Evolutionary conservation across 2,113 vertebrate species (phyloP).

Genomic region (Galeopterus variegatus): DNA sequence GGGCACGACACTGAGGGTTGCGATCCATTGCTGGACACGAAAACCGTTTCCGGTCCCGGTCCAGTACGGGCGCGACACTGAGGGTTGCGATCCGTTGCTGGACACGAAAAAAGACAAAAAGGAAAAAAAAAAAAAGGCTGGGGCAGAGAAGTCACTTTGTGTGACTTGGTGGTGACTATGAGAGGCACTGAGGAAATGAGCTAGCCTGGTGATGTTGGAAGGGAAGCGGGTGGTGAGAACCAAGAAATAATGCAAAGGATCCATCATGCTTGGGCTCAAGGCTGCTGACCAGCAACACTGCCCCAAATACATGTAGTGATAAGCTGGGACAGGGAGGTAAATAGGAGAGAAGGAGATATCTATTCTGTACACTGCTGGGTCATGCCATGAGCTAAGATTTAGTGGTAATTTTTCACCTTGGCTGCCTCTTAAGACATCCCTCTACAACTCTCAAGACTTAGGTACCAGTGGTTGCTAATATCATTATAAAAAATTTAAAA

Average conservation of each 20-base stretch:
- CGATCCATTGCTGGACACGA: too few species aligned
- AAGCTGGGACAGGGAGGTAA: too few species aligned
- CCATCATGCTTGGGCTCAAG: not conserved
- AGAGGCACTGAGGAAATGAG: not conserved
- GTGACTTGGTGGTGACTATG: not conserved
- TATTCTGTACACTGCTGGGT: accelerated
- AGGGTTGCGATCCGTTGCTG: too few species aligned
- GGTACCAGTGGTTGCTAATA: not conserved
- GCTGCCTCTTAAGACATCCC: not conserved
- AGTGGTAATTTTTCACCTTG: not conserved
- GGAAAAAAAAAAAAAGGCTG: too few species aligned
- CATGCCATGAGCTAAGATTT: not conserved
- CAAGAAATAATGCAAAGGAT: not conserved
- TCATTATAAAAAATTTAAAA: not conserved
- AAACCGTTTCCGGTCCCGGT: too few species aligned
- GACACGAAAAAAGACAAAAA: too few species aligned
- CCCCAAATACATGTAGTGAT: not conserved
- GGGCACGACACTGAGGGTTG: too few species aligned
- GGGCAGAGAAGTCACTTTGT: not conserved
- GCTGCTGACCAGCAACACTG: not conserved
- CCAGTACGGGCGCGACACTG: too few species aligned
- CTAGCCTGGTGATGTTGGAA: not conserved
- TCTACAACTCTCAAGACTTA: not conserved
- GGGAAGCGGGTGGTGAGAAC: not conserved
- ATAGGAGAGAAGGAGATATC: accelerated